A percentile compares a stretch with the other conserved stretches of the same genome.
Conservation (phyloP, 1,140 invertebrate species). For the Diorhabda elongata region DNA sequence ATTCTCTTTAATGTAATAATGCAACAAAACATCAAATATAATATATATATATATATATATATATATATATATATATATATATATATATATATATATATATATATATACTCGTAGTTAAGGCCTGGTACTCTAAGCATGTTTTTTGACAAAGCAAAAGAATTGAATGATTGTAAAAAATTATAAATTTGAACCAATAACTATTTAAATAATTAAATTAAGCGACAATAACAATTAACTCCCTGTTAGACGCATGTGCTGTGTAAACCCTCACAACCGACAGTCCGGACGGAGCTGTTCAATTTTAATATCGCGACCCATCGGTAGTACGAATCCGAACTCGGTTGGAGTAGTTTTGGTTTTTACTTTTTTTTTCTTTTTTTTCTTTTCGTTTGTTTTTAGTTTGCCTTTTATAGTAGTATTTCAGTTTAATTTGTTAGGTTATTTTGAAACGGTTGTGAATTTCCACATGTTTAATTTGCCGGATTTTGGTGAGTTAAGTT, state of each 20-base stretch:
- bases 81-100: no score
- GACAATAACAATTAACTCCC: neutral
- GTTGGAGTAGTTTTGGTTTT: neutral
- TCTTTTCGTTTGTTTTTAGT: neutral
- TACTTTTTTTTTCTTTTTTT: constrained; percentile 1
- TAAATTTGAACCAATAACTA: neutral
- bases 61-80: no score
- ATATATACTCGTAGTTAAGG: no score
- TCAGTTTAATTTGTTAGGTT: neutral
- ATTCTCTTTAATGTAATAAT: no score
- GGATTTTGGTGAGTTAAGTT: neutral
- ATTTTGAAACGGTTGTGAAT: neutral
- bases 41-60: no score
- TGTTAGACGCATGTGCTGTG: neutral
- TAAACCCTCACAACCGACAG: neutral
- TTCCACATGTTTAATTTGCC: neutral
- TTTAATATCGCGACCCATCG: neutral
- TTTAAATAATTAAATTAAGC: neutral
- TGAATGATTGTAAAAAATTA: no score
- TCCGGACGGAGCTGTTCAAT: neutral
- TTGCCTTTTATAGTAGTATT: neutral
- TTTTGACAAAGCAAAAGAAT: no score
- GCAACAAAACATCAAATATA: no score
- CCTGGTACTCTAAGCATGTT: no score
- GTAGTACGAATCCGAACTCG: neutral